phyloP scores from a whole-genome alignment of 2,888 invertebrate genomes.

The Agonopterix arenella region DNA sequence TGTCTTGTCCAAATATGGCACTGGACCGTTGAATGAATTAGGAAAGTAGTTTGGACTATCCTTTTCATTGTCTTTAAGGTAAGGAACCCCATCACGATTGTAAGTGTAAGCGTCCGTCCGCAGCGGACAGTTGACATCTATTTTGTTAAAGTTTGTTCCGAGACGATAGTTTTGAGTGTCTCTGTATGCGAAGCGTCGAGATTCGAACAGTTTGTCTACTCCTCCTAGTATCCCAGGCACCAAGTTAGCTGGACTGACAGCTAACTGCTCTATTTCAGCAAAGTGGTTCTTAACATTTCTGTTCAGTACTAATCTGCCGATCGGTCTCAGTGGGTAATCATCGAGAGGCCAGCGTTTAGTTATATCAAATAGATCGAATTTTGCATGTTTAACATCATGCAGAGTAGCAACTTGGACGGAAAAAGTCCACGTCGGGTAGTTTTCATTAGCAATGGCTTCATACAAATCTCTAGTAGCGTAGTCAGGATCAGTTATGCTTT shows the following conservation, averaged over 20 bases:
- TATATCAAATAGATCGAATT: constrained; percentile 63
- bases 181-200: constrained; percentile 61
- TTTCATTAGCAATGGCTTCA: constrained; percentile 84
- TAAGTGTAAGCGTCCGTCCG: constrained; percentile 16
- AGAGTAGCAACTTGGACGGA: constrained; percentile 56
- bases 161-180: constrained; percentile 70
- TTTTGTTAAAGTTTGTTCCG: constrained; percentile 30
- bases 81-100: constrained; percentile 69
- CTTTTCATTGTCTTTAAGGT: constrained; percentile 82
- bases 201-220: constrained; percentile 70
- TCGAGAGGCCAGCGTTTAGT: constrained; percentile 58
- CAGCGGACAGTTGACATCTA: constrained; percentile 26
- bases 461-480: constrained; percentile 88
- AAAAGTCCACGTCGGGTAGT: constrained; percentile 65
- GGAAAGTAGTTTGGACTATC: constrained; percentile 93
- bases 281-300: constrained; percentile 68
- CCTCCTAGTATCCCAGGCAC: constrained; percentile 68
- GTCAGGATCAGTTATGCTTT: constrained; percentile 85
- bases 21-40: constrained; percentile 91
- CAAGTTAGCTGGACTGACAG: constrained; percentile 49
- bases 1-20: constrained; percentile 53
- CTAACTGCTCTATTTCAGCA: constrained; percentile 67
- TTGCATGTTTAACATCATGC: constrained; percentile 42
- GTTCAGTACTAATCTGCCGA: constrained; percentile 66
- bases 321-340: constrained; percentile 63